phyloP scores from a whole-genome alignment of 2,113 vertebrate species.

The Limnothrissa miodon region DNA sequence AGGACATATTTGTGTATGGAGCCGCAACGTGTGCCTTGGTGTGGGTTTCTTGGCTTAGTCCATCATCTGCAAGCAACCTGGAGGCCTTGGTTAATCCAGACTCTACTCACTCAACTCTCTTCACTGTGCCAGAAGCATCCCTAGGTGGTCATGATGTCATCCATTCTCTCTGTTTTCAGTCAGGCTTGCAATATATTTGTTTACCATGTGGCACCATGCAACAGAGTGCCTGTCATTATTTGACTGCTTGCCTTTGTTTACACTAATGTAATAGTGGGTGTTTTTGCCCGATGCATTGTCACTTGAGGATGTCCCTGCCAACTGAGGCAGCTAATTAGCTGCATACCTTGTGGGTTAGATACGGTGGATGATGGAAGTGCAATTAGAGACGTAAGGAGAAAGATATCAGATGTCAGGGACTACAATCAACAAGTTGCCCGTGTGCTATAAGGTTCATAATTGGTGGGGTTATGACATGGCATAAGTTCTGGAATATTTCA shows the following conservation, averaged over 20 bases:
- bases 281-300: not conserved
- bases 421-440: not conserved
- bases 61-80: not conserved
- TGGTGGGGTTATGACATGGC: not conserved
- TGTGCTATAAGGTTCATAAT: not conserved
- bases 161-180: not conserved
- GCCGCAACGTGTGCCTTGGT: not conserved
- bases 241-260: not conserved
- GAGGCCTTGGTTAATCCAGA: not conserved
- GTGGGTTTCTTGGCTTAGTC: not conserved
- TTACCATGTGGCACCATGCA: not conserved
- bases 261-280: not conserved
- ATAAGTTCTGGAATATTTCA: not conserved
- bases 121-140: not conserved
- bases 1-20: conserved; percentile 1
- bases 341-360: not conserved
- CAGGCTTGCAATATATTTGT: not conserved
- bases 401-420: not conserved
- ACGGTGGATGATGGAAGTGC: not conserved
- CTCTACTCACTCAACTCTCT: not conserved
- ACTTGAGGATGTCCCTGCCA: not conserved
- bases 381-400: not conserved
- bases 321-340: conserved; percentile 9
- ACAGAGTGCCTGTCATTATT: not conserved
- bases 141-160: not conserved